phyloP scores from a whole-genome alignment of 2,113 vertebrate genomes.

The Meriones unguiculatus region DNA sequence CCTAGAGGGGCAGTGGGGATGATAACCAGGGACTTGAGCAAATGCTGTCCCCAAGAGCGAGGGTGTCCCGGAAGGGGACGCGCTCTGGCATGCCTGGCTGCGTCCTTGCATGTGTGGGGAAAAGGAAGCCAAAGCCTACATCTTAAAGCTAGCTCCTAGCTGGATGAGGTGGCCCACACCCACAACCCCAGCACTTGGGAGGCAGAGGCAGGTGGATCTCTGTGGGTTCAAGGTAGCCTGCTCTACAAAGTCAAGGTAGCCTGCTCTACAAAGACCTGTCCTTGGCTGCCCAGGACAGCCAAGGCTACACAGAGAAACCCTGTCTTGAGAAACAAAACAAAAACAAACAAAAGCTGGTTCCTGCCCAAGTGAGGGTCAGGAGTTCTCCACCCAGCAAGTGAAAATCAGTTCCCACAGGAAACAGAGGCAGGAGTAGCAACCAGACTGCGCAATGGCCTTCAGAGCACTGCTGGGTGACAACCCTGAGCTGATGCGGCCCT shows the following conservation, averaged over 20 bases:
- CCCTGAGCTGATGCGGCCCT: background rate
- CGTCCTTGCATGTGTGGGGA: constrained; percentile 30
- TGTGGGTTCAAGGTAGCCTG: no score
- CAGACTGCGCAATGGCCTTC: background rate
- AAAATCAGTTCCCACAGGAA: background rate
- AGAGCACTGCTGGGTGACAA: background rate
- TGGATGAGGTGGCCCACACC: no score
- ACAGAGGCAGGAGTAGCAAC: accelerated
- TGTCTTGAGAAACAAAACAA: no score
- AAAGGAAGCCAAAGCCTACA: constrained; percentile 10
- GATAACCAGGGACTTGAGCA: background rate
- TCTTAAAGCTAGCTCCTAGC: background rate
- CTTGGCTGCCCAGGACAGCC: no score
- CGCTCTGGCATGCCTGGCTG: background rate
- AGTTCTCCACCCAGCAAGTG: background rate
- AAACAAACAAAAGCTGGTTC: background rate
- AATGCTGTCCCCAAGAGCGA: background rate
- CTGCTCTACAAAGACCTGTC: no score
- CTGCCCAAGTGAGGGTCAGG: constrained; percentile 44
- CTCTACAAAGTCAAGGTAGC: no score
- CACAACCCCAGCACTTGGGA: no score
- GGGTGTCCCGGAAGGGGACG: background rate
- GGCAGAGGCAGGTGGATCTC: no score
- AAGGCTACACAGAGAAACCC: no score
- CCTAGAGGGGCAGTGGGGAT: background rate